Evolutionary conservation across 2,888 invertebrate species (phyloP), one percentile per base, ranked within the genome.

Genomic region (Nephrocerus scutellatus): DNA sequence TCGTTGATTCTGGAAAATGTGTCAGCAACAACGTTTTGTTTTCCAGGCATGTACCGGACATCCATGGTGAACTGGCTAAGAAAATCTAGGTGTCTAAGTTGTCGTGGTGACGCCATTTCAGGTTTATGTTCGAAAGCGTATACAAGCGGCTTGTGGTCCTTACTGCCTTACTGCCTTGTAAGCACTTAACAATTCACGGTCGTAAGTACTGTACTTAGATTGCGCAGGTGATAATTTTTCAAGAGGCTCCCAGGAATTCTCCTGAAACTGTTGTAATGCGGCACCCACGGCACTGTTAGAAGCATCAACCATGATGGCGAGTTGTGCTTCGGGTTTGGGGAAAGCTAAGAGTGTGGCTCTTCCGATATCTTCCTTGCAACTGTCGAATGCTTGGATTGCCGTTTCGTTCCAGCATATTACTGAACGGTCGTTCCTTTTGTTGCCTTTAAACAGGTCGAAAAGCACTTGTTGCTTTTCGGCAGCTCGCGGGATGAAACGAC

Each of bases 341-440:
- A 34, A 41, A 28, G 19, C 39, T 7, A 43, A 23, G 9, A 33
- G 23, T 15, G 41, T 41, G 6, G 39, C 39, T 3, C 18, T 29
- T 12, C 39, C 7, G 10, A 43, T 14, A 8, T 41, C 38, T n/a
- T 15, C 16, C 23, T 42, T 46, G 20, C 44, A 42, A 9, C 12
- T 5, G 19, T 43, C 34, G 13, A 42, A 40, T 4, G 44, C 44
- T 5, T 19, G 5, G 14, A 26, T 31, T 14, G 25, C 13, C 8
- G 31, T 32, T 1, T 33, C 31, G 9, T 14, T 31, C 38, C 44
- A 44, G n/a, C 40, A 12, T 3, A 44, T 40, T 12, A 29, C n/a
- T n/a, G n/a, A n/a, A n/a, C n/a, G n/a, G n/a, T 48, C 43, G 13
- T 44, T 43, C 26, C 39, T 49, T 14, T 19, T 36, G 16, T 44